phyloP scores from a whole-genome alignment of 2,797 vertebrate genomes.

The Tapera naevia region DNA sequence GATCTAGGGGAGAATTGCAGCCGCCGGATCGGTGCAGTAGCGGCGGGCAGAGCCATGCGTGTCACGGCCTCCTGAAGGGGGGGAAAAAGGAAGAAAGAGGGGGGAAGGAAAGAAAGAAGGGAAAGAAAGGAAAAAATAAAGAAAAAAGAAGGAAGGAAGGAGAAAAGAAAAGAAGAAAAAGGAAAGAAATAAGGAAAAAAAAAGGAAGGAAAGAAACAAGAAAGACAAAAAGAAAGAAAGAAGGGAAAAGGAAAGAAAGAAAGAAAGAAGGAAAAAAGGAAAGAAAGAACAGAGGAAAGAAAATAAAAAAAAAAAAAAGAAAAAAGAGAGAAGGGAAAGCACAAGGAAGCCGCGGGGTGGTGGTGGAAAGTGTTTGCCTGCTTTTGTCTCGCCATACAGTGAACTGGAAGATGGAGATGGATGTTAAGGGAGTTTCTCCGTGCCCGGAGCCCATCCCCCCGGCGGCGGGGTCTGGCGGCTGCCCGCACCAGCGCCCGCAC shows the following conservation, averaged over 20 bases:
- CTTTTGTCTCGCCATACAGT: conserved; percentile 76
- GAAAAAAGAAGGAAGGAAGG: background rate
- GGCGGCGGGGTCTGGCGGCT: conserved; percentile 78
- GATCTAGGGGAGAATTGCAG: conserved; percentile 28
- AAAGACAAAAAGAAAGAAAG: conserved; percentile 29
- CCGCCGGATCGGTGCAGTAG: conserved; percentile 15
- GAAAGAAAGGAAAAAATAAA: background rate
- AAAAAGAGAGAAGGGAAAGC: conserved; percentile 37
- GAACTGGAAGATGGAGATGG: conserved; percentile 87
- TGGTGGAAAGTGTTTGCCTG: conserved; percentile 56
- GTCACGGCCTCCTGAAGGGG: conserved; percentile 73
- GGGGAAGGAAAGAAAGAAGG: background rate
- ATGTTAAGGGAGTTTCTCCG: conserved; percentile 83
- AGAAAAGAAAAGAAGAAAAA: background rate
- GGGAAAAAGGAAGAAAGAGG: conserved; percentile 15
- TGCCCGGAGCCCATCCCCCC: conserved; percentile 82
- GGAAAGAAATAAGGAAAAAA: background rate
- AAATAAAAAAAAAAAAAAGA: background rate
- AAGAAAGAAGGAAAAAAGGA: conserved; percentile 17
- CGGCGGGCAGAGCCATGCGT: conserved; percentile 65
- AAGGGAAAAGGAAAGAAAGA: background rate
- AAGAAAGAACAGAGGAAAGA: background rate
- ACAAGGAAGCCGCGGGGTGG: conserved; percentile 19
- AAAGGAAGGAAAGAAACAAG: background rate
- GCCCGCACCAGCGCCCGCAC: conserved; percentile 77